Percentiles rank a stretch among this genome's conserved stretches.
Evolutionary conservation across 2,888 invertebrate genomes (phyloP).

Genomic region (Nezara viridula): DNA sequence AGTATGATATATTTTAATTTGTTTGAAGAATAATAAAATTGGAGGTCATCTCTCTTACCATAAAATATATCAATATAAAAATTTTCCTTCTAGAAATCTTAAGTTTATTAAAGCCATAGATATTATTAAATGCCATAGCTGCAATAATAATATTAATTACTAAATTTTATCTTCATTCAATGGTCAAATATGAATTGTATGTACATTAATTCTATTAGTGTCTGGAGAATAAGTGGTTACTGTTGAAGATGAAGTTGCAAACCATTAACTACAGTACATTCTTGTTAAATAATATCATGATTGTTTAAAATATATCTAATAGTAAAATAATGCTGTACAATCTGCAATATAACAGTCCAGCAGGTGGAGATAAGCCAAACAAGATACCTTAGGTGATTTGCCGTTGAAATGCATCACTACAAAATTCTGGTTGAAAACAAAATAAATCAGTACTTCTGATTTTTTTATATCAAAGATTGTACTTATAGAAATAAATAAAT

Average conservation of each 20-base stretch:
- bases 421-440: too few species aligned
- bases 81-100: background rate
- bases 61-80: background rate
- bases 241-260: background rate
- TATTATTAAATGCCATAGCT: constrained; percentile 31
- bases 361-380: background rate
- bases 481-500: background rate
- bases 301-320: background rate
- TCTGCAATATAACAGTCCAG: background rate
- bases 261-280: background rate
- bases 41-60: background rate
- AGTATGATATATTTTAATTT: background rate
- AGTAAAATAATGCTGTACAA: background rate
- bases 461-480: background rate
- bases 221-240: background rate
- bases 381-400: background rate
- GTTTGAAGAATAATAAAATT: background rate
- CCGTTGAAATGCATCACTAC: background rate
- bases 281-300: background rate
- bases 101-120: constrained; percentile 31
- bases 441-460: too few species aligned
- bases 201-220: background rate
- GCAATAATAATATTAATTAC: background rate
- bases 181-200: background rate
- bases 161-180: background rate